Percentiles rank a stretch among this genome's conserved stretches.
Evolutionary conservation across 2,888 invertebrate genomes (phyloP).

Genomic region (Brenthis hecate): DNA sequence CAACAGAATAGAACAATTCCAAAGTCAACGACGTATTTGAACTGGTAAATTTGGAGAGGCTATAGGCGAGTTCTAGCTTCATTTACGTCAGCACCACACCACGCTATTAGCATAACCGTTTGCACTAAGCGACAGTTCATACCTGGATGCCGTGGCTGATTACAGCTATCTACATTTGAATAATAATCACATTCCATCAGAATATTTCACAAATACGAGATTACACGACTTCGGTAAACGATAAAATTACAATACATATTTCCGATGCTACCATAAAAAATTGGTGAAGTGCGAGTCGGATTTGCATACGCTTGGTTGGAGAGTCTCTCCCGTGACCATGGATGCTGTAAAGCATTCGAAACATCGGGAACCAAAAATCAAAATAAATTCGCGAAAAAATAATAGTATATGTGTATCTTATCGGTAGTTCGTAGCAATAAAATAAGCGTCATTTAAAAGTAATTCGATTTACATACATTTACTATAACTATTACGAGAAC

Average conservation of each 20-base stretch:
- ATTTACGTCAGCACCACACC: slow-evolving; percentile 4
- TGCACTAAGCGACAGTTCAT: slow-evolving; percentile 16
- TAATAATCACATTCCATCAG: slow-evolving; percentile 7
- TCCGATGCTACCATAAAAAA: not conserved
- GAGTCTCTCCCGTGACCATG: too few species aligned
- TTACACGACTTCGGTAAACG: slow-evolving; percentile 4
- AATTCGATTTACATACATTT: too few species aligned
- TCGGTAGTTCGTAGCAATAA: too few species aligned
- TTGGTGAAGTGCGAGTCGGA: too few species aligned
- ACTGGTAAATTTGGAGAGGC: slow-evolving; percentile 15
- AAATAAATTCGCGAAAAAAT: too few species aligned
- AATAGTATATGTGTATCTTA: too few species aligned
- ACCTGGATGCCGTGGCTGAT: slow-evolving; percentile 6
- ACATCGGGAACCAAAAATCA: too few species aligned
- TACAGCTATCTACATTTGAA: slow-evolving; percentile 17
- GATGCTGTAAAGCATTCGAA: too few species aligned
- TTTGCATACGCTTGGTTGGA: too few species aligned
- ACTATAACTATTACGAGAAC: too few species aligned
- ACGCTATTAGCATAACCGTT: slow-evolving; percentile 30
- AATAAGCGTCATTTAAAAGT: too few species aligned
- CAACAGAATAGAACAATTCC: too few species aligned
- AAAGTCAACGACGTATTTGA: slow-evolving; percentile 15
- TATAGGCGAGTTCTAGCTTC: slow-evolving; percentile 9
- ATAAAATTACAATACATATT: not conserved
- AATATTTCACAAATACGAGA: slow-evolving; percentile 4